Evolutionary conservation across 2,888 invertebrate genomes (phyloP), one percentile per base, ranked within the genome.

Genomic region (Polyommatus icarus): DNA sequence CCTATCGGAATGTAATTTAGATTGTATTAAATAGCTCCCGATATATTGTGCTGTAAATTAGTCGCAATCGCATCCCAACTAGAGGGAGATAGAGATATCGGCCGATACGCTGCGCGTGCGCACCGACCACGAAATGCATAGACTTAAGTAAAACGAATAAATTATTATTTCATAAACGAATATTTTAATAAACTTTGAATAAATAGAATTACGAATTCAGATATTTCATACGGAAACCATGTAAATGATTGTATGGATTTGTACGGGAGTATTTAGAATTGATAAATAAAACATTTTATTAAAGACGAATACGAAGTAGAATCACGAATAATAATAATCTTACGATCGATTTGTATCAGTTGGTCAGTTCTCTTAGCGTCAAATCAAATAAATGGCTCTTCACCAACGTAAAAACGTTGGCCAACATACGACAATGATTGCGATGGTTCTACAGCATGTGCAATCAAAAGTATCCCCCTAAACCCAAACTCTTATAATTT

Each of bases 41-140:
- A 79, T 79, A 78, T 78, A 71, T 79, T 76, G 76, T 72, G 78
- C 73, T 57, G 78, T 79, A 81, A 79, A 81, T 79, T 76, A 54
- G 78, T 73, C 79, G 77, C 77, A 73, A 81, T 80, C 79, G 40
- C 85, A 84, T 84, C 84, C 85, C 87, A 85, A 85, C 84, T 84
- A 83, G 84, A 84, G 80, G 78, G 82, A 82, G 87, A 88, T 89
- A 89, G 82, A 87, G 87, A 87, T 89, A 89, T 88, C 86, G 83
- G 79, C 81, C 82, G 84, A 85, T 87, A 85, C 84, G 85, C 85
- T 84, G 84, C 80, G 82, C 82, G 81, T 82, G 82, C 81, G 81
- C 81, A 46, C 46, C 78, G 72, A 80, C 82, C 78, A 81, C 84
- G 24, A 71, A 76, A 36, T 75, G 80, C 84, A n/a, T 50, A 75